These are phyloP conservation scores for Nesidiocoris tenuis DNA, from an alignment of 2,888 invertebrate genomes.

Conservation along the genomic window DNA sequence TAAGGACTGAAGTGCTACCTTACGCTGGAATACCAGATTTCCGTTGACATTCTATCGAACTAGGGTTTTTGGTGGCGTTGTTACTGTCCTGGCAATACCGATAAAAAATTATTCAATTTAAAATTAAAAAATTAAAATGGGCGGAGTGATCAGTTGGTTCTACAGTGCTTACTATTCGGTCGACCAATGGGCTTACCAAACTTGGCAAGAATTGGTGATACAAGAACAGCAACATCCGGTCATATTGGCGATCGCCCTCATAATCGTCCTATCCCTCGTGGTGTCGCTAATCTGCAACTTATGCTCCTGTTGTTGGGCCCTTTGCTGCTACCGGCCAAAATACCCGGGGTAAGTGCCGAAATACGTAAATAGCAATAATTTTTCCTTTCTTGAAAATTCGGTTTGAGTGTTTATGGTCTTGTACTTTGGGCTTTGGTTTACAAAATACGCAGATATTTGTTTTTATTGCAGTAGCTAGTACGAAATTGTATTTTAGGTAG, in stretches of 20 bases:
- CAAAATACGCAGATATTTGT: background rate
- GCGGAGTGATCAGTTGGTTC: slow-evolving; percentile 37
- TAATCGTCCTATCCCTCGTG: slow-evolving; percentile 39
- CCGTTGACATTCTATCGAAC: too few relatives aligned
- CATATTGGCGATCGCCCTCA: slow-evolving; percentile 38
- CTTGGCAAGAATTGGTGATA: slow-evolving; percentile 31
- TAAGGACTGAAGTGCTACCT: too few relatives aligned
- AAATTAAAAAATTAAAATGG: too few relatives aligned
- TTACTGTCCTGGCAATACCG: background rate
- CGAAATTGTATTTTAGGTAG: too few relatives aligned
- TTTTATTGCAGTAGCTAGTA: too few relatives aligned
- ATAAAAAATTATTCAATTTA: too few relatives aligned
- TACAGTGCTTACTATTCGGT: slow-evolving; percentile 13
- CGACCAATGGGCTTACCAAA: slow-evolving; percentile 1
- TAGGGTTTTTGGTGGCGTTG: too few relatives aligned
- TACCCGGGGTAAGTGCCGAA: slow-evolving; percentile 33
- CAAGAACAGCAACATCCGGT: slow-evolving; percentile 40
- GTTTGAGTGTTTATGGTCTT: too few relatives aligned
- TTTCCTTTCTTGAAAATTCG: too few relatives aligned
- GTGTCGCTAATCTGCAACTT: slow-evolving; percentile 38
- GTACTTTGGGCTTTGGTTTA: too few relatives aligned
- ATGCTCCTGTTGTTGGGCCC: slow-evolving; percentile 24
- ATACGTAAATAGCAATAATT: background rate
- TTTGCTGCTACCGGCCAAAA: slow-evolving; percentile 27
- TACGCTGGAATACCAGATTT: too few relatives aligned